These are phyloP conservation scores for Mionectes olivaceus DNA, from an alignment of 2,797 vertebrate species.

Conservation along the genomic window DNA sequence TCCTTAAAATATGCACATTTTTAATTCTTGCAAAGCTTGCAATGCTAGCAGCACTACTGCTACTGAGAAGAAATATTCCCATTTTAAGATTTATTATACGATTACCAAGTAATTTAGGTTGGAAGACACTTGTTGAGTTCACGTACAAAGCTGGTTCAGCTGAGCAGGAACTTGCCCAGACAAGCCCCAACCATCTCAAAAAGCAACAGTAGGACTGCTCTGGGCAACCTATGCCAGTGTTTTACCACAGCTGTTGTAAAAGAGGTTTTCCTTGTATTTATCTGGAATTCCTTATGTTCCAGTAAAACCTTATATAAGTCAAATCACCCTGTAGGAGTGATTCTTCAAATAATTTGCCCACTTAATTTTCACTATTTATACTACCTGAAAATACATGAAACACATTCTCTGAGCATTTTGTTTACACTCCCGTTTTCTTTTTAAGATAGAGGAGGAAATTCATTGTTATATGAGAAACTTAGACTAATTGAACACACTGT, in stretches of 20 bases:
- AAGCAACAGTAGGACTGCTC: not conserved
- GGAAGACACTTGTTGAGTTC: not conserved
- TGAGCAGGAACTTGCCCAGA: not conserved
- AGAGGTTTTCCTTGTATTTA: not conserved
- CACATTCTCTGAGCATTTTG: not conserved
- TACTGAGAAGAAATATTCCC: not conserved
- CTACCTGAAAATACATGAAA: not conserved
- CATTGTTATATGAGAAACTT: not conserved
- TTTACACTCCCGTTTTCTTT: not conserved
- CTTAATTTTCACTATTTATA: not conserved
- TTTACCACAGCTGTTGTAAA: accelerated
- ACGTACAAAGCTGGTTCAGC: not conserved
- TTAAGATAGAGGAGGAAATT: not conserved
- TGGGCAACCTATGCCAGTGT: not conserved
- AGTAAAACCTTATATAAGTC: not conserved
- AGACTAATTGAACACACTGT: not conserved
- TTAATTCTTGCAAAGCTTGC: not conserved
- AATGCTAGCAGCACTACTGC: not conserved
- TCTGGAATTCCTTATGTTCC: not conserved
- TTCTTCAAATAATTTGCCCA: not conserved
- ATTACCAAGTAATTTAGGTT: not conserved
- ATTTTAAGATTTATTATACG: not conserved
- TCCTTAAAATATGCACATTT: not conserved
- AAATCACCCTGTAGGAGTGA: not conserved
- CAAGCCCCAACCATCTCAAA: not conserved